Base-by-base conservation (phyloP, 2,797 vertebrate species). In the Dallia pectoralis region DNA sequence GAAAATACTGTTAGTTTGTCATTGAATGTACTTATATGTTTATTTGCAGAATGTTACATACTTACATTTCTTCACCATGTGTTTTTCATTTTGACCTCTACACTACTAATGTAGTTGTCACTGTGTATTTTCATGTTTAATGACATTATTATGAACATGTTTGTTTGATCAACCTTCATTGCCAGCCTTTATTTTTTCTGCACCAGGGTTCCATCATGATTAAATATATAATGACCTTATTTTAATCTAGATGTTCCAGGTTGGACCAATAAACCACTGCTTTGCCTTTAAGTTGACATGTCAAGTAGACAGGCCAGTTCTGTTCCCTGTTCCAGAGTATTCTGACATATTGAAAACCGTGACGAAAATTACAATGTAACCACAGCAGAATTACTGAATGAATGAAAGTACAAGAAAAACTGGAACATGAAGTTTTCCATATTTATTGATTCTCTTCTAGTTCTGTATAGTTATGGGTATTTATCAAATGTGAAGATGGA, bases 141-240 rank as follows among this genome's bases (percentile, higher is more conserved):
- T 76, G 32, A 70, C 67, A 30, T 71, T 67, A 73, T 40, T 12
- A 51, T 56, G 4, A 78, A 16, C 16, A 30, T 71, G 51, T 36
- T 36, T 3, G 27, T 32, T 66, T 16, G 44, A 22, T 53, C 36
- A 5, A 66, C 47, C 48, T 12, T 48, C 19, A 32, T 76, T 36
- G 33, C 33, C 3, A 36, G 33, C 33, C 3, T 36, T 36, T 64
- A 27, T 59, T 30, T 25, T 63, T 25, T 22, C 25, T 69, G 68
- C 33, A 36, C 63, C 67, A 72, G n/a, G 51, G 73, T 73, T 53
- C 62, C 69, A 48, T 80, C 69, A 59, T 67, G 40, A 7, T 8
- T 68, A 49, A 84, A 19, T 70, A 76, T 78, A 74, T 66, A 56
- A 72, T 67, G 11, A n/a, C 14, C 4, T 30, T 74, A 16, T 75